Evolutionary conservation across 2,113 vertebrate genomes (phyloP), one percentile per base, ranked within the genome.

Genomic region (Notothenia rossii): DNA sequence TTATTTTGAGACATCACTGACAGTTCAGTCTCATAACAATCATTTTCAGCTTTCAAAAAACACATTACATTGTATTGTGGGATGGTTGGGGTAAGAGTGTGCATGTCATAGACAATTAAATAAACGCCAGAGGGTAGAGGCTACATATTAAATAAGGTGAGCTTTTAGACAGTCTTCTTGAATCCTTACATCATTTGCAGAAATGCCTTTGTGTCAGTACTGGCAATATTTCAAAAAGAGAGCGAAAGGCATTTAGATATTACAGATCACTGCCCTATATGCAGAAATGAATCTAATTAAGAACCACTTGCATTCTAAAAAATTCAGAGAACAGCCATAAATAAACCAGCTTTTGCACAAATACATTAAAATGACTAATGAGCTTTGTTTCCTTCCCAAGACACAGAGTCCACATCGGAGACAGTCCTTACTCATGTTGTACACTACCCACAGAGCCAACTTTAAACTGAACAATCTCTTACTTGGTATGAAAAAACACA

Each of bases 201-300:
- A 63, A 40, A 18, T 56, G 64, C 14, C 10, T 45, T 55, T n/a
- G 18, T 49, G 46, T 51, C 51, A 6, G 15, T 56, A 5, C 0
- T 4, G 4, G 7, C 13, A 50, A 53, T 33, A 46, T 64, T 64
- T 64, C 6, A 58, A 59, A 29, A 40, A 59, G 3, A 11, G 17
- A 48, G 18, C 14, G 20, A 63, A 59, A 4, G 40, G 36, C 36
- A 40, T 14, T 15, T 10, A 11, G 14, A 56, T 4, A 45, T 51
- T 49, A 65, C 22, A 67, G 50, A 56, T 51, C 43, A 62, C 22
- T 9, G 17, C 11, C 25, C 15, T 33, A 29, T 59, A 29, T 18
- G 54, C 29, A 25, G 45, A 46, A 61, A 69, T 53, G 18, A 29
- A 68, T 18, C 63, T 5, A 53, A 61, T 73, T 61, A 36, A 25